Evolutionary conservation across 2,113 vertebrate species (phyloP).

Genomic region (Eleginops maclovinus): DNA sequence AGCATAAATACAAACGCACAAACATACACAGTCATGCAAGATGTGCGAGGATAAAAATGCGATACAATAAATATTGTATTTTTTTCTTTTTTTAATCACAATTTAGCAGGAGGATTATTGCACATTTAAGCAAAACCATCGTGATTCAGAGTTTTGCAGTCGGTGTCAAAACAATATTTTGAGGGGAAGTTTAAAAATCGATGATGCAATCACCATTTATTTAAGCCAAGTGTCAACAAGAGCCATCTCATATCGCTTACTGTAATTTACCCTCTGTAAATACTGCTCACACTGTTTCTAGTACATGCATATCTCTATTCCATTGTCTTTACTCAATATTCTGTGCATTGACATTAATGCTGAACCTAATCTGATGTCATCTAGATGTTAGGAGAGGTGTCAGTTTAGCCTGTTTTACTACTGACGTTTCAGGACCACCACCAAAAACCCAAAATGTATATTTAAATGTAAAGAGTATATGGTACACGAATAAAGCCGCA

Average conservation of each 20-base stretch:
- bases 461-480: background rate
- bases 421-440: background rate
- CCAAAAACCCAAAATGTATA: background rate
- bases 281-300: background rate
- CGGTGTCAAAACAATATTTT: background rate
- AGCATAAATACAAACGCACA: too few species aligned
- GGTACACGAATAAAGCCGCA: background rate
- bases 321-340: too few species aligned
- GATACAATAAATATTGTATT: too few species aligned
- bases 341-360: too few species aligned
- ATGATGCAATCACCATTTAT: constrained; percentile 4
- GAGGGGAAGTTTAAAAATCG: background rate
- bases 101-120: too few species aligned
- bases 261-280: background rate
- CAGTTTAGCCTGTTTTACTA: background rate
- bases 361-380: background rate
- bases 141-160: background rate
- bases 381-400: background rate
- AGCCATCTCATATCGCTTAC: background rate
- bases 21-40: too few species aligned
- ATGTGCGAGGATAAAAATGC: too few species aligned
- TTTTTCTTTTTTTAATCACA: too few species aligned
- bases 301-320: background rate
- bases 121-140: background rate
- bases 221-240: background rate